Percentiles rank a stretch among this genome's conserved stretches.
Evolutionary conservation across 2,888 invertebrate species (phyloP).

Genomic region (Heteromyza rotundicornis): DNA sequence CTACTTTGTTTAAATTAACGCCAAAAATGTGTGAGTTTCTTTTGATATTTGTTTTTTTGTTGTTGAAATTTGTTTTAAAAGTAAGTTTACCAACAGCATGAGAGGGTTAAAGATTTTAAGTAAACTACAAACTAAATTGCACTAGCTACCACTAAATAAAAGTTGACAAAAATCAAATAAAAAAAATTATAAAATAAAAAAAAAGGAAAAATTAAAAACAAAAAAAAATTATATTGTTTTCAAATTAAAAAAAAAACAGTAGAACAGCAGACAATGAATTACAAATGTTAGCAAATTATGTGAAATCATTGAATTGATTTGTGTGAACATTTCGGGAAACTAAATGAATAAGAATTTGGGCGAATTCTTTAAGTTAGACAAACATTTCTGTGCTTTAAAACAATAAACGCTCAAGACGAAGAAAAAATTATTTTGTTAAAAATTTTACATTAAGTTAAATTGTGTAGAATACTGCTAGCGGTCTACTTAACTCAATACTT

Average conservation of each 20-base stretch:
- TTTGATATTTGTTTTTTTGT: conserved; percentile 9
- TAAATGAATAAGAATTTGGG: no score
- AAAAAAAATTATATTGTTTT: background rate
- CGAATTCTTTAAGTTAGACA: no score
- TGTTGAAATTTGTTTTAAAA: conserved; percentile 6
- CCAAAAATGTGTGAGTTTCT: conserved; percentile 10
- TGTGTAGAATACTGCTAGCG: no score
- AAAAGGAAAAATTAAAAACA: background rate
- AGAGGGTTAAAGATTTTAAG: conserved; percentile 10
- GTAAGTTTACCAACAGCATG: no score
- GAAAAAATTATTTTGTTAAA: no score
- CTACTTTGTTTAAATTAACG: conserved; percentile 20
- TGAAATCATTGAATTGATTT: background rate
- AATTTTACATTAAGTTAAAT: no score
- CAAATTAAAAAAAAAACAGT: background rate
- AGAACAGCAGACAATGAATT: conserved; percentile 15
- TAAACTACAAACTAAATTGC: conserved; percentile 56
- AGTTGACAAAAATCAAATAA: conserved; percentile 46
- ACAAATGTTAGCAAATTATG: conserved; percentile 1
- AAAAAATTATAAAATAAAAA: conserved; percentile 47
- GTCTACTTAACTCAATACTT: no score
- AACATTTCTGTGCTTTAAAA: no score
- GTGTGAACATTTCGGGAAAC: background rate
- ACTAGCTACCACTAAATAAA: conserved; percentile 61
- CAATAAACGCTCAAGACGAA: no score